Evolutionary conservation across 2,113 vertebrate genomes (phyloP).

Genomic region (Rhombomys opimus): DNA sequence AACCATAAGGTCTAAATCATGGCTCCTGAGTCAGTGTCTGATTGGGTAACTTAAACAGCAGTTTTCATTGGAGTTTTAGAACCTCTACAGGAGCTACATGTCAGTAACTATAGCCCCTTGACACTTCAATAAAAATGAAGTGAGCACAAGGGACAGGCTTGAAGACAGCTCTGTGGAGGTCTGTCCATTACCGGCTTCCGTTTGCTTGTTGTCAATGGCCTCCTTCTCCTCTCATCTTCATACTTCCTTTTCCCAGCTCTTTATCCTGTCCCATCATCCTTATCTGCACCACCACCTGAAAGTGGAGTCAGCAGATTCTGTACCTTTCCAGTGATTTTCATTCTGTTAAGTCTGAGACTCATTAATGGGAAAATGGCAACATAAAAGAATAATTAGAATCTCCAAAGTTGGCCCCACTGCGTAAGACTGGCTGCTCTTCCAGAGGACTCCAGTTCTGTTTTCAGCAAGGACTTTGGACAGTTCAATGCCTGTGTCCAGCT

Average conservation of each 20-base stretch:
- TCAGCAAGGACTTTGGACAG: not conserved
- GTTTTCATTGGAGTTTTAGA: not conserved
- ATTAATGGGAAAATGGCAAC: not conserved
- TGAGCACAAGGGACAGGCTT: not conserved
- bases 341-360: not conserved
- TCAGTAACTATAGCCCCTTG: not conserved
- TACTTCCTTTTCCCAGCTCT: not conserved
- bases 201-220: not conserved
- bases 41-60: slow-evolving; percentile 16
- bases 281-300: not conserved
- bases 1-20: slow-evolving; percentile 20
- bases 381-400: not conserved
- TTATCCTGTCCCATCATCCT: not conserved
- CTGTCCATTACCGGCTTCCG: not conserved
- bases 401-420: not conserved
- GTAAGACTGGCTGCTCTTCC: not conserved
- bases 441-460: not conserved
- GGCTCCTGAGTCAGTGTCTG: not conserved
- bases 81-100: not conserved
- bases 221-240: not conserved
- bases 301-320: not conserved
- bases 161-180: not conserved
- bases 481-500: not conserved
- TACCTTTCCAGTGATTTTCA: not conserved
- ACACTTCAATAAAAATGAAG: not conserved